These are phyloP conservation scores for Hirtodrosophila alboralis DNA, from an alignment of 2,888 invertebrate species.

Conservation along the genomic window DNA sequence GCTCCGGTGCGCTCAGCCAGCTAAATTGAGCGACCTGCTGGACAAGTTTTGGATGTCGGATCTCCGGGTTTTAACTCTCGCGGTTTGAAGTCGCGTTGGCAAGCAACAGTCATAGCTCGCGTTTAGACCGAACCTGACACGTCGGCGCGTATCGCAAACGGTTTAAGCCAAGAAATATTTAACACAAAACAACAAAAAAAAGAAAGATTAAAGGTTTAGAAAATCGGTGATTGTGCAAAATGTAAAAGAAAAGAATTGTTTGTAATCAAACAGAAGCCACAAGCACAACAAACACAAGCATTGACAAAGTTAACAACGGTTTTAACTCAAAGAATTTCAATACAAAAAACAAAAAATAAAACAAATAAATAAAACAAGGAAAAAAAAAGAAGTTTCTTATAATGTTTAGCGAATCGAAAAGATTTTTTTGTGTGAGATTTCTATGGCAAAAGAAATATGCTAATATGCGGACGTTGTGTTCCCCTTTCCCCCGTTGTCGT, in stretches of 20 bases:
- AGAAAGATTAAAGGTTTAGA: conserved; percentile 41
- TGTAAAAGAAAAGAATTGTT: conserved; percentile 49
- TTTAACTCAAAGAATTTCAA: conserved; percentile 21
- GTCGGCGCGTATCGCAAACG: conserved; percentile 73
- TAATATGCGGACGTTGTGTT: conserved; percentile 59
- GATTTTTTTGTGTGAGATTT: conserved; percentile 68
- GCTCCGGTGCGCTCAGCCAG: conserved; percentile 42
- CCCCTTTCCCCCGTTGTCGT: conserved; percentile 32
- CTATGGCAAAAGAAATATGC: conserved; percentile 75
- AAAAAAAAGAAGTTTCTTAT: conserved; percentile 38
- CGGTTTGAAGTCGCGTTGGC: conserved; percentile 65
- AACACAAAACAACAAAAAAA: conserved; percentile 31
- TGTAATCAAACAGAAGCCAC: conserved; percentile 33
- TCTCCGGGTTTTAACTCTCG: conserved; percentile 4
- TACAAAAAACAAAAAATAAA: conserved; percentile 18
- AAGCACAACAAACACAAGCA: conserved; percentile 22
- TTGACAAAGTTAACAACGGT: conserved; percentile 19
- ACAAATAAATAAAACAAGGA: conserved; percentile 13
- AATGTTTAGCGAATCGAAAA: conserved; percentile 65
- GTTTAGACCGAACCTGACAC: conserved; percentile 81
- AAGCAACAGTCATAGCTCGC: conserved; percentile 77
- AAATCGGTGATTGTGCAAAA: conserved; percentile 42
- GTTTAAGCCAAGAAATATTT: conserved; percentile 46
- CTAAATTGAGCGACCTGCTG: conserved; percentile 44
- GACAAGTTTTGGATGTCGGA: conserved; percentile 54